Evolutionary conservation across 2,888 invertebrate species (phyloP).

Genomic region (Polyommatus icarus): DNA sequence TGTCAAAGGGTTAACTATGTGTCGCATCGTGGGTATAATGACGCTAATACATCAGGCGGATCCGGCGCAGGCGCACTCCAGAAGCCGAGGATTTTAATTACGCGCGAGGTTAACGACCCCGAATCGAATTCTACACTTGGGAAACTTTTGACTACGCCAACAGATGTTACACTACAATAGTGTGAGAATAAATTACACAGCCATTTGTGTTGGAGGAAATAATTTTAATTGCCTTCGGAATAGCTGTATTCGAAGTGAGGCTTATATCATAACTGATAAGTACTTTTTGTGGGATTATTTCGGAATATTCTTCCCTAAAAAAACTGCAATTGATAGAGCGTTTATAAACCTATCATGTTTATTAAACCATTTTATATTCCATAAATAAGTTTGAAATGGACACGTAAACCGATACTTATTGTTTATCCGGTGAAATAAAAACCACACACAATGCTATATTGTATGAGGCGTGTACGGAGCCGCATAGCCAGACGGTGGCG

Average conservation of each 20-base stretch:
- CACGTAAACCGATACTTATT: not conserved
- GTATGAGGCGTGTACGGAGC: constrained; percentile 30
- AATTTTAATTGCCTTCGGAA: not conserved
- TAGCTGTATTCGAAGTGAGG: not conserved
- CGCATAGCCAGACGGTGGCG: constrained; percentile 40
- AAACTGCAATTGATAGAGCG: not conserved
- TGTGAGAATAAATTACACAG: constrained; percentile 14
- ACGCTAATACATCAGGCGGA: not conserved
- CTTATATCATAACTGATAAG: constrained; percentile 9
- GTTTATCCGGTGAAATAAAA: not conserved
- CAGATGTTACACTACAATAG: constrained; percentile 28
- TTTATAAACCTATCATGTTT: not conserved
- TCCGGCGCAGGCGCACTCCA: constrained; percentile 63
- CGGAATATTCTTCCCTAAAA: not conserved
- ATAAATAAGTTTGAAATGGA: not conserved
- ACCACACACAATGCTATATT: constrained; percentile 15
- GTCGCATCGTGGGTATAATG: constrained; percentile 18
- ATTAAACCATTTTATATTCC: not conserved
- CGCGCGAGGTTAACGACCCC: constrained; percentile 69
- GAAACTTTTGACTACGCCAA: constrained; percentile 29
- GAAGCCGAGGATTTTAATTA: constrained; percentile 79
- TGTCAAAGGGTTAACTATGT: constrained; percentile 20
- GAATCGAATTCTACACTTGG: constrained; percentile 50
- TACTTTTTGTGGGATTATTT: not conserved
- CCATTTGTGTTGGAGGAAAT: constrained; percentile 10